Evolutionary conservation across 2,888 invertebrate species (phyloP), one percentile per base, ranked within the genome.

Genomic region (Himalopsyche japonica): DNA sequence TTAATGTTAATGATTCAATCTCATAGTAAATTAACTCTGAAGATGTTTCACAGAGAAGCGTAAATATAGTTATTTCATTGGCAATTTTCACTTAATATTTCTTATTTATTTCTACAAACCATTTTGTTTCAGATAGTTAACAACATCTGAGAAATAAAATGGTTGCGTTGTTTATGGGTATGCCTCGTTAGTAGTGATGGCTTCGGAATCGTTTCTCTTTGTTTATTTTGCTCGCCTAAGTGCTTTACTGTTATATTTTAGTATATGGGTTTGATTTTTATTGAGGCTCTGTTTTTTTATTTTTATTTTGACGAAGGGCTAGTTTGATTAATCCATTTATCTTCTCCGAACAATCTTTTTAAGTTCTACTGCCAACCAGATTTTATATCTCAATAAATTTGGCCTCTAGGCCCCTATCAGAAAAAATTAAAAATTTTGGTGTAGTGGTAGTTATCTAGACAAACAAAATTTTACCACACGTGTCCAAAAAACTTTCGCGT

Each of bases 181-280:
- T 34, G 27, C 76, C 76, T 76, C 76, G 76, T 76, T 76, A 76
- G 76, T 6, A 30, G 27, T 20, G 30, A 20, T 34, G n/a, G 20
- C 47, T 37, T 6, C n/a, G 27, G 43, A 34, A 37, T 27, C 79
- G n/a, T 47, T 79, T 43, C 79, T 34, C 64, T 48, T 76, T 82
- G 82, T 82, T 82, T 82, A 76, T 82, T 82, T 76, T 76, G 76
- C 76, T 76, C 32, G 30, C 7, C n/a, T 70, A 76, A 82, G 76
- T 43, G 76, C 82, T 76, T 47, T 57, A 81, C 64, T 70, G 57
- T 57, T 57, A 57, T 57, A 37, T 7, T 34, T 7, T 34, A 2
- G 5, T 34, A 20, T 57, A 24, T n/a, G 24, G 20, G 57, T 57
- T 57, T 20, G 57, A 57, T 20, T 57, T 43, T 57, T 57, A 57